Evolutionary conservation across 2,113 vertebrate species (phyloP).

Genomic region (Gymnorhina tibicen): DNA sequence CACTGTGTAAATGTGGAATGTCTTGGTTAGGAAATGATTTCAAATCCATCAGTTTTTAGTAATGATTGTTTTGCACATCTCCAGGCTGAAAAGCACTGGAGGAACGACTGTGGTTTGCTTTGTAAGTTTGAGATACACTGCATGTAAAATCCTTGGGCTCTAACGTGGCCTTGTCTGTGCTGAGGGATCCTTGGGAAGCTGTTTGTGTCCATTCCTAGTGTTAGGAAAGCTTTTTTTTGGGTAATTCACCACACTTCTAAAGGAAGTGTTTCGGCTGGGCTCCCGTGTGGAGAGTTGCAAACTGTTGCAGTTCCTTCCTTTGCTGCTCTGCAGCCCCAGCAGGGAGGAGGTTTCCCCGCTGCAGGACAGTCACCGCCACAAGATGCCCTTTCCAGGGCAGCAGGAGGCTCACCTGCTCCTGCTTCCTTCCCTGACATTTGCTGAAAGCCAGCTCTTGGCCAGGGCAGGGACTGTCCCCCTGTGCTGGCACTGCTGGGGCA

Average conservation of each 20-base stretch:
- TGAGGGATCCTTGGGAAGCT: neutral
- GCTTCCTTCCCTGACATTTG: neutral
- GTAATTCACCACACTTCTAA: neutral
- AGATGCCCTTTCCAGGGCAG: neutral
- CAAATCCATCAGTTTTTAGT: neutral
- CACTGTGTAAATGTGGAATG: fast-evolving
- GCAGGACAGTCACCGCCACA: neutral
- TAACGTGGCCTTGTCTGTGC: neutral
- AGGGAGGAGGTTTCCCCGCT: neutral
- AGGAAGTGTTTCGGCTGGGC: neutral
- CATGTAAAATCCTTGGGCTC: neutral
- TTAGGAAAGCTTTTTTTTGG: neutral
- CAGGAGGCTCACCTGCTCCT: neutral
- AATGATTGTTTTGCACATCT: neutral
- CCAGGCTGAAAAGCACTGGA: neutral
- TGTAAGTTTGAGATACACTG: neutral
- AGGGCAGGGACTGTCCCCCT: neutral
- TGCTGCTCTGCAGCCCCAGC: neutral
- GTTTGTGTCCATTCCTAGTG: neutral
- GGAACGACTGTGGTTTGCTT: neutral
- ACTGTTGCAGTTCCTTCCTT: neutral
- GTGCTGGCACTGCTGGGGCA: neutral
- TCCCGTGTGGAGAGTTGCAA: neutral
- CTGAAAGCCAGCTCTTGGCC: neutral
- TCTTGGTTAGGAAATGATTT: neutral